phyloP scores from a whole-genome alignment of 2,888 invertebrate species.

The Pocota personata region DNA sequence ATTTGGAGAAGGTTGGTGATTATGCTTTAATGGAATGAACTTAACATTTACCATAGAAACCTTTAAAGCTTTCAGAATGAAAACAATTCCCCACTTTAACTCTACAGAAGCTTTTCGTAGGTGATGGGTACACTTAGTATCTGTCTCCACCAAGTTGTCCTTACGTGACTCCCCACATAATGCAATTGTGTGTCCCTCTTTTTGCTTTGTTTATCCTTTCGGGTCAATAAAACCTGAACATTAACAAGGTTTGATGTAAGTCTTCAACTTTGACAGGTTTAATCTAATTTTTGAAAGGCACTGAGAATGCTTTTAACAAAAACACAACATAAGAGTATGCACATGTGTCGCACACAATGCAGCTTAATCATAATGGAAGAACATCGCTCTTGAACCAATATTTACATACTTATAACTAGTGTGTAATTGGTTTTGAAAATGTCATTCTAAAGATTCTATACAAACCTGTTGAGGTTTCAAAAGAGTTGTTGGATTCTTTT shows the following conservation, averaged over 20 bases:
- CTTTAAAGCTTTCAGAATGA: not conserved
- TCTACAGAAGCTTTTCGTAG: not conserved
- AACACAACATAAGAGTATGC: not conserved
- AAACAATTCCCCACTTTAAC: not conserved
- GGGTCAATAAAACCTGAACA: not conserved
- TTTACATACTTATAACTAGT: not conserved
- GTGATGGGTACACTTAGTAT: not conserved
- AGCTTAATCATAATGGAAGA: not conserved
- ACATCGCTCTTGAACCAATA: conserved; percentile 4
- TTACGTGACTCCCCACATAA: not conserved
- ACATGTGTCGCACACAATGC: not conserved
- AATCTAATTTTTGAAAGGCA: conserved; percentile 2
- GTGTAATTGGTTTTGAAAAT: not conserved
- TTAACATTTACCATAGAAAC: not conserved
- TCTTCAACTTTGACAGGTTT: conserved; percentile 4
- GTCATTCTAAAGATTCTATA: not conserved
- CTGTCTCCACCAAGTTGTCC: not conserved
- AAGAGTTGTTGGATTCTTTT: not conserved
- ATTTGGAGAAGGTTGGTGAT: not conserved
- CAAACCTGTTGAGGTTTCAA: conserved; percentile 26
- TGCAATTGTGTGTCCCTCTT: not conserved
- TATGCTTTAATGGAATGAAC: not conserved
- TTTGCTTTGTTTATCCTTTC: conserved; percentile 3
- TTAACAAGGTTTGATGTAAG: conserved; percentile 20
- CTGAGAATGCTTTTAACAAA: not conserved